Conservation (phyloP, 2,888 invertebrate species). For the Leptopilina myrica region DNA sequence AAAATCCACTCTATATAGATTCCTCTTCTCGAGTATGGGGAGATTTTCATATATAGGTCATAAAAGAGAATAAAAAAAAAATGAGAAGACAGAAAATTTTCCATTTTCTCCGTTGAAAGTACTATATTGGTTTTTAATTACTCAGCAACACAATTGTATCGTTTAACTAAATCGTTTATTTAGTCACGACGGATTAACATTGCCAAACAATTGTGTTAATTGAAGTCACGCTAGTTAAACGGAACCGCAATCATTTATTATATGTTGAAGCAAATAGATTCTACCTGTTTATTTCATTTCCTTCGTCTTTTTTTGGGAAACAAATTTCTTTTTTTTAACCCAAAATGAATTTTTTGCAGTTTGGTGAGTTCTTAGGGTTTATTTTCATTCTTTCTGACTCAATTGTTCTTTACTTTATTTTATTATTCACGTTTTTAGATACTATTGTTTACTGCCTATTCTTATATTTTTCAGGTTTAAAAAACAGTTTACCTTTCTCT, state of each 20-base stretch:
- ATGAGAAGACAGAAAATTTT: neutral
- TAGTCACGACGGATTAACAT: constrained; percentile 20
- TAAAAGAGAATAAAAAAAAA: neutral
- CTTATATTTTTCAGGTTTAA: too few relatives aligned
- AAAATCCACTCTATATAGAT: neutral
- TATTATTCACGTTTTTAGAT: too few relatives aligned
- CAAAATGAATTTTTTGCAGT: too few relatives aligned
- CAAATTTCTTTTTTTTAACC: too few relatives aligned
- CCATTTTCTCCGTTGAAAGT: neutral
- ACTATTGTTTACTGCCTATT: too few relatives aligned
- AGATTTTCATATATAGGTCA: constrained; percentile 1
- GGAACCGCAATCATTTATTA: constrained; percentile 9
- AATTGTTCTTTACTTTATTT: too few relatives aligned
- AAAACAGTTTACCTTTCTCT: too few relatives aligned
- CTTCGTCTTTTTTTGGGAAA: too few relatives aligned
- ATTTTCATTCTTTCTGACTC: too few relatives aligned
- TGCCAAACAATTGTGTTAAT: constrained; percentile 17
- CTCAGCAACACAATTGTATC: constrained; percentile 10
- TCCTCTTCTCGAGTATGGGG: neutral
- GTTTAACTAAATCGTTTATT: constrained; percentile 17
- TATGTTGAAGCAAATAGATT: constrained; percentile 7
- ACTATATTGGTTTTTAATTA: constrained; percentile 11
- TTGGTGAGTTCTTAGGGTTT: too few relatives aligned
- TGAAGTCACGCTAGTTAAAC: constrained; percentile 5
- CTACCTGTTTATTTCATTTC: too few relatives aligned